Conservation (phyloP, 2,113 vertebrate genomes). For the Egretta garzetta region DNA sequence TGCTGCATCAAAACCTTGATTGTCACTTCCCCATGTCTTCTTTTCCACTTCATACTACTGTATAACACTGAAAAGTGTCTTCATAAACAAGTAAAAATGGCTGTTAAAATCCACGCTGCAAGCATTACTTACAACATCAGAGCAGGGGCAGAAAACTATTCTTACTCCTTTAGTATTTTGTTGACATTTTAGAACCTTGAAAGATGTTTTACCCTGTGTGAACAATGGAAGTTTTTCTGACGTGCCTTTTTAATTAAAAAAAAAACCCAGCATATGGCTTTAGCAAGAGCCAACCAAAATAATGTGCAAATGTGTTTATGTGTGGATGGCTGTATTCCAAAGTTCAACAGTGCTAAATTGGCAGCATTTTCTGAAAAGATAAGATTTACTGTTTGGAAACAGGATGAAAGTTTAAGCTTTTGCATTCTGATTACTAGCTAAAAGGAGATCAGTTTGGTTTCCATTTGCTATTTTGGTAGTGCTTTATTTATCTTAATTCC, state of each 20-base stretch:
- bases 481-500: not conserved
- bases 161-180: not conserved
- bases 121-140: not conserved
- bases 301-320: not conserved
- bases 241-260: slow-evolving; percentile 7
- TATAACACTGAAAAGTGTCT: not conserved
- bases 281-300: slow-evolving; percentile 4
- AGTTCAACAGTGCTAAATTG: not conserved
- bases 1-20: not conserved
- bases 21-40: not conserved
- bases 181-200: not conserved
- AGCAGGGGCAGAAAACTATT: not conserved
- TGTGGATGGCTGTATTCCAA: not conserved
- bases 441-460: not conserved
- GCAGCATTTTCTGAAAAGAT: slow-evolving; percentile 15
- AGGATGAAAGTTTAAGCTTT: not conserved
- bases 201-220: not conserved
- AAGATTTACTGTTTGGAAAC: slow-evolving; percentile 20
- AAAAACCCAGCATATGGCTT: not conserved
- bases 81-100: not conserved
- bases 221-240: not conserved
- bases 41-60: not conserved
- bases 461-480: slow-evolving; percentile 7
- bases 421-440: not conserved
- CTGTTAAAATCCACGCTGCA: not conserved